Evolutionary conservation across 2,113 vertebrate genomes (phyloP).

Genomic region (Pachyramphus minor): DNA sequence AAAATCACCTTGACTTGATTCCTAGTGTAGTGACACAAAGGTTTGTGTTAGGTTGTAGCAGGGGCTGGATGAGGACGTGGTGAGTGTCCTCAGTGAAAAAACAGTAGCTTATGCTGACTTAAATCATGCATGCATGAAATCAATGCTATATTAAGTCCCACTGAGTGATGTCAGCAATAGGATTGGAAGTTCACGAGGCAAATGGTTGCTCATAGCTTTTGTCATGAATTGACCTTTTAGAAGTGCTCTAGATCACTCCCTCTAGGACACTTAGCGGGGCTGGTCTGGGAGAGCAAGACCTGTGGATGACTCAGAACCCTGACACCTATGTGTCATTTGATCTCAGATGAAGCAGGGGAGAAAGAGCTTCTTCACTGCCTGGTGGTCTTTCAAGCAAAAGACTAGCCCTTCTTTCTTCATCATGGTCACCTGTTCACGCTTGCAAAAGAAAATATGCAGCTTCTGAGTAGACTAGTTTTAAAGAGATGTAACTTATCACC

Average conservation of each 20-base stretch:
- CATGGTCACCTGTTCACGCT: not conserved
- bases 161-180: not conserved
- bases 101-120: not conserved
- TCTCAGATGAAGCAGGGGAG: not conserved
- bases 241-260: not conserved
- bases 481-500: not conserved
- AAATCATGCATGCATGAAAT: not conserved
- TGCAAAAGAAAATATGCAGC: not conserved
- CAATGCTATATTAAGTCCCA: not conserved
- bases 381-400: not conserved
- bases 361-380: not conserved
- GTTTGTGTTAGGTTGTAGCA: not conserved
- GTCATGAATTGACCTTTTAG: not conserved
- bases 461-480: not conserved
- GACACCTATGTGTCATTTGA: not conserved
- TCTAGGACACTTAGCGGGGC: fast-evolving
- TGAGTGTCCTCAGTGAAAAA: not conserved
- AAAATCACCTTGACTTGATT: not conserved
- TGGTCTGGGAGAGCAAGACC: not conserved
- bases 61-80: not conserved
- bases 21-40: not conserved
- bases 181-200: not conserved
- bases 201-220: not conserved
- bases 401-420: not conserved
- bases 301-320: not conserved